Base-by-base conservation (phyloP, 2,888 invertebrate genomes). In the Lasioglossum marginatum region DNA sequence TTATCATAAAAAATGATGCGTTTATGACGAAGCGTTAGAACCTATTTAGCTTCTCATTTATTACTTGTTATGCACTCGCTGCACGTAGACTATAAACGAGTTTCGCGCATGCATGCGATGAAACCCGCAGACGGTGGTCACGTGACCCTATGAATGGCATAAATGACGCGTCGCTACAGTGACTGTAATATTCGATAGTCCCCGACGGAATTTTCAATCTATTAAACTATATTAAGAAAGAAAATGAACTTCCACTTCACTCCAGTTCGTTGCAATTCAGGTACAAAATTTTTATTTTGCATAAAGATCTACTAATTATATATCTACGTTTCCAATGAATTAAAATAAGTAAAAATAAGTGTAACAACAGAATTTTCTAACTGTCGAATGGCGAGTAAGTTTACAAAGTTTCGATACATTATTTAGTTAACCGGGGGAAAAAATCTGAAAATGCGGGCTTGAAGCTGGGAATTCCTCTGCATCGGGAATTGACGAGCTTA, bases 401-500 rank as follows among this genome's bases (percentile, higher is more conserved):
- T n/a, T 57, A n/a, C 57, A 57, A 57, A 57, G 2, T n/a, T 4
- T n/a, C n/a, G 8, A 57, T n/a, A 23, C n/a, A 14, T 57, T 23
- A 60, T 14, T 27, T 5, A 27, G 27, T 60, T 27, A 14, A 27
- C 14, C 16, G 27, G 8, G 14, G n/a, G 0, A 60, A 27, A 14
- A 60, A 27, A 4, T 60, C 27, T 14, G 27, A 27, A 27, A 60
- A 60, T 14, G 5, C 27, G 1, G 60, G 14, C n/a, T 57, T 1
- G 8, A n/a, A 12, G 10, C 14, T 14, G 27, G 14, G 27, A 60
- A 60, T 23, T 23, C 48, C 48, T 48, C 23, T 23, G 48, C 10
- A 10, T 52, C 81, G 87, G 79, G 76, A 73, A 76, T n/a, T 45
- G 83, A 71, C 78, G 79, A 87, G 79, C 77, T 87, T 87, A 76